Evolutionary conservation across 1,140 invertebrate genomes (phyloP), one percentile per base, ranked within the genome.

Genomic region (Zophobas morio): DNA sequence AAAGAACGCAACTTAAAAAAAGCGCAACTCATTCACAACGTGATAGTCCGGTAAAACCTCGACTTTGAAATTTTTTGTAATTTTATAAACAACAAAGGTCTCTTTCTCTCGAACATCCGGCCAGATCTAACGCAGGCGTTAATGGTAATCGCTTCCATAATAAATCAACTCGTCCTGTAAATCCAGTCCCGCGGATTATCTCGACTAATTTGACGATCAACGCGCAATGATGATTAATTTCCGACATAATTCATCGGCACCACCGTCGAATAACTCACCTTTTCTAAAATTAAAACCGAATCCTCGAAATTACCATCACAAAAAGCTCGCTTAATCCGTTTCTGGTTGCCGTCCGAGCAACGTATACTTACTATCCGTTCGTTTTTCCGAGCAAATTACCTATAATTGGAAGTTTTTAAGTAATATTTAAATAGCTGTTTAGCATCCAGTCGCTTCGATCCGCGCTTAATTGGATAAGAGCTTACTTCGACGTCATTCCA

Each of bases 381-480:
- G 56, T 60, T 60, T 60, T 60, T 60, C 56, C 6, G 6, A 36
- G 33, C 36, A 60, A 60, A 60, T 60, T 60, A 60, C 34, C 33
- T 6, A 37, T 60, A 60, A 60, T 60, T 60, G 56, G 8, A 60
- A 39, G 34, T 60, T 60, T 60, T 60, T 35, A 60, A 60, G 56
- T 60, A 60, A 60, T 60, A 60, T 60, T 60, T 60, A 60, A 60
- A 39, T 60, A 60, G 34, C 56, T 60, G 36, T 6, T 37, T 60
- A 60, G 56, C 35, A 60, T 60, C 56, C 56, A 60, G 56, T 60
- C 56, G 35, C 56, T 60, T 60, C 56, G 56, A 39, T 60, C 54
- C 6, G 2, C 54, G 34, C 54, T 35, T 56, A 60, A 60, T 60
- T 60, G 56, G 56, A 60, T 60, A 60, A 60, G 8, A 60, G 56